Evolutionary conservation across 1,140 invertebrate genomes (phyloP).

Genomic region (Bacillus rossius): DNA sequence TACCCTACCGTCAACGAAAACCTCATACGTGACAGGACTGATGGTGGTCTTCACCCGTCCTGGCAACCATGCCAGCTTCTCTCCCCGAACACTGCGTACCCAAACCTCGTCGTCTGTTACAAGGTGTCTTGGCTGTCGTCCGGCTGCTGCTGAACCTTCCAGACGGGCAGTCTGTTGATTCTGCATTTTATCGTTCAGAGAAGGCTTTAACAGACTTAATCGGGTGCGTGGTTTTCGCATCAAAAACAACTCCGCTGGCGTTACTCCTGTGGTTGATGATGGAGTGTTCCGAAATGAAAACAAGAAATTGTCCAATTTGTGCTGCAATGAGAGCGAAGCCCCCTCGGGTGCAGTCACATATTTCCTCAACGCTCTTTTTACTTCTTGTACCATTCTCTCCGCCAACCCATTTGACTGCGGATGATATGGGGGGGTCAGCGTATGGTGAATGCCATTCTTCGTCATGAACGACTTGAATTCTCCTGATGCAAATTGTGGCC

Average conservation of each 20-base stretch:
- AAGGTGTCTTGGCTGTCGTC: too few species aligned
- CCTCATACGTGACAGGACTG: too few species aligned
- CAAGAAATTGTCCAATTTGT: not conserved
- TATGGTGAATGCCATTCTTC: not conserved
- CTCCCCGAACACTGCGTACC: too few species aligned
- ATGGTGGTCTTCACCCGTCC: too few species aligned
- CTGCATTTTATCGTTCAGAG: not conserved
- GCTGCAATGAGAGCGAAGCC: not conserved
- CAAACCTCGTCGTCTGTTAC: too few species aligned
- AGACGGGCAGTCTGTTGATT: not conserved
- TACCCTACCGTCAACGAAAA: too few species aligned
- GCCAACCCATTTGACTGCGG: conserved; percentile 8
- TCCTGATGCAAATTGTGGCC: conserved; percentile 8
- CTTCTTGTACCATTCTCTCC: conserved; percentile 8
- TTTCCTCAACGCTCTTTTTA: conserved; percentile 5
- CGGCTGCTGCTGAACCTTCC: too few species aligned
- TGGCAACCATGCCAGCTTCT: too few species aligned
- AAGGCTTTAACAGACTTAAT: not conserved
- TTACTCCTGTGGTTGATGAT: not conserved
- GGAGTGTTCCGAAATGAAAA: not conserved
- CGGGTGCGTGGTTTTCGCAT: not conserved
- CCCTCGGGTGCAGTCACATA: too few species aligned
- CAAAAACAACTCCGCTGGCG: not conserved
- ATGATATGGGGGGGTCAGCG: not conserved
- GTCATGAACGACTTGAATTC: not conserved